Evolutionary conservation across 2,113 vertebrate genomes (phyloP).

Genomic region (Actinemys pallida): DNA sequence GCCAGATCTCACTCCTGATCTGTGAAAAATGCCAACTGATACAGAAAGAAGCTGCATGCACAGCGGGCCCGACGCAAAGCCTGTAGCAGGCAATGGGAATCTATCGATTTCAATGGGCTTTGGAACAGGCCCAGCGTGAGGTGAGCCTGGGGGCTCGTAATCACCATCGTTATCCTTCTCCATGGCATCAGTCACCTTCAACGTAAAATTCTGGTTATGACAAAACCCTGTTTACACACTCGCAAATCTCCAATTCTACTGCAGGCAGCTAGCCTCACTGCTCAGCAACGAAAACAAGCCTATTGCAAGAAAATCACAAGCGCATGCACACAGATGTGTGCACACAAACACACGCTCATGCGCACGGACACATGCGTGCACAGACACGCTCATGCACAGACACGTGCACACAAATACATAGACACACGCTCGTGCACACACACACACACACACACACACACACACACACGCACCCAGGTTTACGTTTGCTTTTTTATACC

Average conservation of each 20-base stretch:
- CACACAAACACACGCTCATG: background rate
- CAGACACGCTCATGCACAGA: too few species aligned
- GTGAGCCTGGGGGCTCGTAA: background rate
- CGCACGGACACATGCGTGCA: rapidly evolving
- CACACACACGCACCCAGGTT: background rate
- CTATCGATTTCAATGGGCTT: too few species aligned
- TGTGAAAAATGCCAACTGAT: background rate
- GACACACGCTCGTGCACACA: rapidly evolving
- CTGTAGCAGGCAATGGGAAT: background rate
- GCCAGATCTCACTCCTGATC: background rate
- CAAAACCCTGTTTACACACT: background rate
- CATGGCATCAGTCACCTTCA: background rate
- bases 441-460: background rate
- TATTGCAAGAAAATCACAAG: background rate
- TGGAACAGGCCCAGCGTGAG: rapidly evolving
- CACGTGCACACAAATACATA: background rate
- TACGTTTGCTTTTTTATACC: background rate
- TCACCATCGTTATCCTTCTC: background rate
- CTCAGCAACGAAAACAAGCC: background rate
- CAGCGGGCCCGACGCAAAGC: background rate
- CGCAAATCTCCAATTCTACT: rapidly evolving
- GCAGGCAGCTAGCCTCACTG: background rate
- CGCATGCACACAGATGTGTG: rapidly evolving
- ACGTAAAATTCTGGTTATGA: background rate
- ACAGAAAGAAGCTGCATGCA: background rate